phyloP scores from a whole-genome alignment of 2,888 invertebrate genomes.

The Caenorhabditis plicata region DNA sequence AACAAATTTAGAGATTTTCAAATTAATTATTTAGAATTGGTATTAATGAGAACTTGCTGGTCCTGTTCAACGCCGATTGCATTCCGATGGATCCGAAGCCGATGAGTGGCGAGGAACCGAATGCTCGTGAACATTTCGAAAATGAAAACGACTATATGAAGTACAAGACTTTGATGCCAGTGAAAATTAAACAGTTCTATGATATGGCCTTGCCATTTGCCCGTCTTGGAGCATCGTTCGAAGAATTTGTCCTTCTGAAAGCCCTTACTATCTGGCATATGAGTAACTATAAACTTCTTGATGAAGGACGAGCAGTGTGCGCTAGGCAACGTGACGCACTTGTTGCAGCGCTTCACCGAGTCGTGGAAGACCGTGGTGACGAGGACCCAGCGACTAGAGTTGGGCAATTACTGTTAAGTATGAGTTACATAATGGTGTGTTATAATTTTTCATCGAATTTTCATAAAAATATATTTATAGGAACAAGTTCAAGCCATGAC shows the following conservation, averaged over 20 bases:
- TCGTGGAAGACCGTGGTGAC: conserved; percentile 37
- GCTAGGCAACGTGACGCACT: conserved; percentile 35
- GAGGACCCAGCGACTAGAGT: conserved; percentile 35
- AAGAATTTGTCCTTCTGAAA: conserved; percentile 42
- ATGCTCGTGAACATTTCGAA: conserved; percentile 19
- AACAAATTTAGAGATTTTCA: no score
- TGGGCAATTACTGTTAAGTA: conserved; percentile 36
- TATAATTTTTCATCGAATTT: background rate
- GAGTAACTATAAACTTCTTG: conserved; percentile 32
- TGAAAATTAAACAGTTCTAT: conserved; percentile 37
- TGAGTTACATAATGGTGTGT: conserved; percentile 43
- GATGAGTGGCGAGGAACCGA: conserved; percentile 31
- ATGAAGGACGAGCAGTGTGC: conserved; percentile 36
- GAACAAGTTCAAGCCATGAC: conserved; percentile 43
- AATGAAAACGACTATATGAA: conserved; percentile 29
- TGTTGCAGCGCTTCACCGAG: conserved; percentile 34
- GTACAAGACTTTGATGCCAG: conserved; percentile 45
- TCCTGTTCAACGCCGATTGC: conserved; percentile 39
- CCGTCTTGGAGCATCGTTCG: conserved; percentile 34
- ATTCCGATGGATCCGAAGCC: conserved; percentile 39
- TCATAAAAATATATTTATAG: conserved; percentile 10
- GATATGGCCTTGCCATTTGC: conserved; percentile 39
- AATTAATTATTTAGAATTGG: conserved; percentile 15
- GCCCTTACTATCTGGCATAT: conserved; percentile 47
- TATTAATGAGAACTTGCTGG: conserved; percentile 19